Conservation (phyloP, 2,888 invertebrate species). For the Periphyllus acericola region DNA sequence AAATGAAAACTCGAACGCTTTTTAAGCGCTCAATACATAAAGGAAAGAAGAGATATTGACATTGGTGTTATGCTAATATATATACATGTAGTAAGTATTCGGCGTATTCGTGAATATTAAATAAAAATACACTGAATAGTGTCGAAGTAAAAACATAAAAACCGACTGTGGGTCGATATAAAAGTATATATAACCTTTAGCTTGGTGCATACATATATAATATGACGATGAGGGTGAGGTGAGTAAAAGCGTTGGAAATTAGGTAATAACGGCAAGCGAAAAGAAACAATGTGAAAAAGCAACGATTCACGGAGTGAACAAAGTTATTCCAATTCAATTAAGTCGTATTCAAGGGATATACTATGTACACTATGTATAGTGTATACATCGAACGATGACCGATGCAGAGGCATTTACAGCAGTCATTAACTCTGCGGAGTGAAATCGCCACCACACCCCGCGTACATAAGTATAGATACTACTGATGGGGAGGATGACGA, state of each 20-base stretch:
- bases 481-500: background rate
- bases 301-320: background rate
- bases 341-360: background rate
- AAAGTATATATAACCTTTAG: background rate
- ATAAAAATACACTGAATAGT: slow-evolving; percentile 28
- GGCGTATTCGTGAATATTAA: slow-evolving; percentile 20
- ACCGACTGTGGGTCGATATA: background rate
- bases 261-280: background rate
- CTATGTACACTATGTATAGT: too few relatives aligned
- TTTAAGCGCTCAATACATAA: background rate
- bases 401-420: background rate
- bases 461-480: background rate
- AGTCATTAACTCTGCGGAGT: slow-evolving; percentile 3
- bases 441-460: background rate
- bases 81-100: background rate
- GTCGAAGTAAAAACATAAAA: slow-evolving; percentile 11
- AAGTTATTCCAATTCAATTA: background rate
- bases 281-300: background rate
- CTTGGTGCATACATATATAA: background rate
- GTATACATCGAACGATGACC: background rate
- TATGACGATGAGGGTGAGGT: background rate
- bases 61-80: slow-evolving; percentile 9
- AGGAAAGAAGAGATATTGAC: slow-evolving; percentile 18
- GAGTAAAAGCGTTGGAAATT: background rate
- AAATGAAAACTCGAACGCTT: slow-evolving; percentile 8